These are phyloP conservation scores for Sander lucioperca DNA, from an alignment of 2,113 vertebrate genomes.

Conservation along the genomic window DNA sequence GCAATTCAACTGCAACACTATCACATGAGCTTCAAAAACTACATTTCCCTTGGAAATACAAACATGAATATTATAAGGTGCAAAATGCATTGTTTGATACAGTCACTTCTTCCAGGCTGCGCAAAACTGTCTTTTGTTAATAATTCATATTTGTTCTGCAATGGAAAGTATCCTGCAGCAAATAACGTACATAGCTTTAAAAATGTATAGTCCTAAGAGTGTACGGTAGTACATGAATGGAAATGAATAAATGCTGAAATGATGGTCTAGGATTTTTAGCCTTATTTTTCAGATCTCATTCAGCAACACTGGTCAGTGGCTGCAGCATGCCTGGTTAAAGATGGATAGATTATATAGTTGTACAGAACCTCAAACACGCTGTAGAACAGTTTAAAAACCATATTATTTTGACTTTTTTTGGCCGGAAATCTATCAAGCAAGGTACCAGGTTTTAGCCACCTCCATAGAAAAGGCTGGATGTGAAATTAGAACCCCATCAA, in stretches of 20 bases:
- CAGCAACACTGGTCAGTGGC: conserved; percentile 66
- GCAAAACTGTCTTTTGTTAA: conserved; percentile 60
- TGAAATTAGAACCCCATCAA: not conserved
- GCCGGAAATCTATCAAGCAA: not conserved
- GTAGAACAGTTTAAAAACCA: not conserved
- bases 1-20: conserved; percentile 91
- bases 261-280: conserved; percentile 15
- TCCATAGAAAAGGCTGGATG: not conserved
- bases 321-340: conserved; percentile 47
- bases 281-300: conserved; percentile 58
- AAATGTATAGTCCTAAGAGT: conserved; percentile 21
- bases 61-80: conserved; percentile 85
- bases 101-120: conserved; percentile 68
- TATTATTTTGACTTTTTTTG: too few species aligned
- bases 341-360: conserved; percentile 1
- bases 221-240: conserved; percentile 7
- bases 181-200: conserved; percentile 50
- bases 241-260: conserved; percentile 39
- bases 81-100: conserved; percentile 83
- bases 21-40: conserved; percentile 87
- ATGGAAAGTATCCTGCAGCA: conserved; percentile 75
- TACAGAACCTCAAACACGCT: conserved; percentile 12
- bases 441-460: not conserved
- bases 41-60: conserved; percentile 90
- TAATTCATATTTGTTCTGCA: conserved; percentile 79